Conservation (phyloP, 2,113 vertebrate species). For the Gymnocephalus cernua region DNA sequence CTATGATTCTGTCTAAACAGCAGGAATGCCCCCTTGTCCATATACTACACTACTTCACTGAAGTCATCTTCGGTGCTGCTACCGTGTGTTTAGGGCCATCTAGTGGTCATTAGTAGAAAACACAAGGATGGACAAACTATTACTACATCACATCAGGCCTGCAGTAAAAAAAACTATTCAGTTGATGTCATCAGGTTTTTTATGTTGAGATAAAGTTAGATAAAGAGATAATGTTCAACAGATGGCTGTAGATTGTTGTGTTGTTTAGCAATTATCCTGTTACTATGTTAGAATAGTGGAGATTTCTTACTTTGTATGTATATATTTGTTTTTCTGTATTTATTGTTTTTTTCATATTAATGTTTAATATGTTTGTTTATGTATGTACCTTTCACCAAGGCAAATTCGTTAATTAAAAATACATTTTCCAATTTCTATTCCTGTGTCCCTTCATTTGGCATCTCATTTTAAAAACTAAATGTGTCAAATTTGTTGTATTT, state of each 20-base stretch:
- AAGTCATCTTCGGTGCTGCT: neutral
- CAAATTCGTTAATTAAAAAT: too few species aligned
- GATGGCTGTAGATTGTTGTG: neutral
- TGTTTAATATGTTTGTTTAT: too few species aligned
- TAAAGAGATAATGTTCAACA: neutral
- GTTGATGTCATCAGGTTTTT: neutral
- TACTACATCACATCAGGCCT: neutral
- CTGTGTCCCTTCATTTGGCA: neutral
- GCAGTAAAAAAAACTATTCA: neutral
- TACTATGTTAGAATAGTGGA: neutral
- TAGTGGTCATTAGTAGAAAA: slow-evolving; percentile 35
- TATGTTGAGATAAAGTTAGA: neutral
- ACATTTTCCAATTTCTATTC: neutral
- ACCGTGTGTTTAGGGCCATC: slow-evolving; percentile 37
- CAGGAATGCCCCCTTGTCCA: neutral
- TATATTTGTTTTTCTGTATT: too few species aligned
- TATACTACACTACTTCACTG: neutral
- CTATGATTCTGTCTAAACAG: too few species aligned
- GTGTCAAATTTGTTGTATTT: too few species aligned
- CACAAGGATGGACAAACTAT: neutral
- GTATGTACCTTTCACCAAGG: too few species aligned
- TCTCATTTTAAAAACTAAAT: neutral
- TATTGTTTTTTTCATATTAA: too few species aligned
- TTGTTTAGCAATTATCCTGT: neutral
- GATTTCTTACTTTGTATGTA: too few species aligned